Evolutionary conservation across 2,888 invertebrate species (phyloP), one percentile per base, ranked within the genome.

Genomic region (Clusia tigrina): DNA sequence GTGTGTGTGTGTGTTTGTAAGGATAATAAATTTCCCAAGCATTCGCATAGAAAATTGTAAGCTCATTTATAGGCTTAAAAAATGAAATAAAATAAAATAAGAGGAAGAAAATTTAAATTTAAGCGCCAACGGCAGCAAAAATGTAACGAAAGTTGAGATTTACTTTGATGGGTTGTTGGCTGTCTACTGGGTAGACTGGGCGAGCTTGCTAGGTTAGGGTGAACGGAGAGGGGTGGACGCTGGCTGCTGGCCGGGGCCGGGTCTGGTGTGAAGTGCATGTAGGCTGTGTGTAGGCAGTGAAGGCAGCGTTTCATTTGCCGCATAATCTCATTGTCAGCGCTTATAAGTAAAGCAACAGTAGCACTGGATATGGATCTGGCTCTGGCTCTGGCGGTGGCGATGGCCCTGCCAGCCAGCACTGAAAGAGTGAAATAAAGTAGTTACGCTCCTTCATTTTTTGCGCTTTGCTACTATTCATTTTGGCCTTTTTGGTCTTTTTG

Each of bases 21-120:
- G 67, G 62, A 69, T 72, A 76, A 78, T 78, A 78, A 77, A 77
- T 77, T 76, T 76, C 73, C 71, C 71, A 75, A 73, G 76, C 77
- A 77, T 77, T 77, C 75, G 71, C 76, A 78, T 77, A 78, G 80
- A 80, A 79, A 78, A 80, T 80, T 77, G 71, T 80, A 79, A 80
- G 79, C 80, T 76, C 79, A 76, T 79, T 79, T 78, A 77, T 79
- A 74, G 77, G 80, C 80, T 80, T 78, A 80, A 74, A 71, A 54
- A 59, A 66, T 55, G 46, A 61, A 66, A 58, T 55, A 54, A 63
- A 69, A 63, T 62, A 59, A 62, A 67, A 58, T 58, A 37, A 32
- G 12, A 32, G 12, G 6, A 12, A 15, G 25, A 24, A 58, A 58
- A 23, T 66, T 61, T 67, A 67, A 73, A 73, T 69, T 69, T 67